Evolutionary conservation across 2,113 vertebrate genomes (phyloP).

Genomic region (Oreotrochilus melanogaster): DNA sequence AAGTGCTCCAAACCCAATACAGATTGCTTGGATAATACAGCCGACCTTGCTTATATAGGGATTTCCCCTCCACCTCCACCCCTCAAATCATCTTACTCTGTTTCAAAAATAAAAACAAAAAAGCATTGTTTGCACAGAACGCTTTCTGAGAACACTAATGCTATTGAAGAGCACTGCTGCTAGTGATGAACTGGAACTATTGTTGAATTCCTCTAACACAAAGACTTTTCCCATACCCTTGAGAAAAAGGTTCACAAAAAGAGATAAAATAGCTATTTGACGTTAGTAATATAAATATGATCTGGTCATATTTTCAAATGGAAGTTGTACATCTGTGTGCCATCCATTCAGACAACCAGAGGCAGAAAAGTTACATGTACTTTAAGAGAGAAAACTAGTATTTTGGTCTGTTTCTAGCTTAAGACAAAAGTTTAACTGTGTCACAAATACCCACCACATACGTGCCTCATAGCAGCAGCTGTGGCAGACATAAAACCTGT

Average conservation of each 20-base stretch:
- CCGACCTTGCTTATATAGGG: not conserved
- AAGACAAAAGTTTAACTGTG: not conserved
- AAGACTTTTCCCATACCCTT: not conserved
- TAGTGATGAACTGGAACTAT: not conserved
- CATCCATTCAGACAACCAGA: not conserved
- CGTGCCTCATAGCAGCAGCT: fast-evolving
- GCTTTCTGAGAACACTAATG: not conserved
- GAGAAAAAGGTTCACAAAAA: not conserved
- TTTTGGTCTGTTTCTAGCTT: not conserved
- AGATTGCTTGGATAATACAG: not conserved
- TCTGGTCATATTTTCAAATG: not conserved
- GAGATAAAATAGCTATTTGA: not conserved
- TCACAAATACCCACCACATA: fast-evolving
- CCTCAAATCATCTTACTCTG: not conserved
- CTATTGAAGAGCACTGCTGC: not conserved
- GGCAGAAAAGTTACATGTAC: not conserved
- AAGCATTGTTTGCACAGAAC: not conserved
- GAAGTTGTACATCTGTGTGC: not conserved
- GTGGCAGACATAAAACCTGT: not conserved
- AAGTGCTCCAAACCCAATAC: not conserved
- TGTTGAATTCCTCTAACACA: not conserved
- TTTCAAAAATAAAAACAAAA: not conserved
- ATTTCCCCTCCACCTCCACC: fast-evolving
- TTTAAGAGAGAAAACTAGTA: not conserved
- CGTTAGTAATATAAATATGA: not conserved